phyloP scores from a whole-genome alignment of 1,140 invertebrate genomes.

The Pemphigus obesinymphae region DNA sequence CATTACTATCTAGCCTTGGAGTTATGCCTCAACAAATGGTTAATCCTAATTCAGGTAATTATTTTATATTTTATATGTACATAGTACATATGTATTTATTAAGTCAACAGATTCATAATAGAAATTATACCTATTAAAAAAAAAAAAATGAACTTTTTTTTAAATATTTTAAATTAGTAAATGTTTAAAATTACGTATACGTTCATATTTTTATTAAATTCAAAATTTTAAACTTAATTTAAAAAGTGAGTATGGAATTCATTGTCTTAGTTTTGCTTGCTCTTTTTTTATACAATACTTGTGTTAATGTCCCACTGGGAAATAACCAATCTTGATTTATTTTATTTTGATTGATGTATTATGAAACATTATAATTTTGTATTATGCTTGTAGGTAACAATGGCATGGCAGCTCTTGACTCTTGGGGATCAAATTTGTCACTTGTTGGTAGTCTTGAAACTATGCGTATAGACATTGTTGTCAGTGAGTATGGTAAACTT shows the following conservation, averaged over 20 bases:
- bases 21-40: slow-evolving; percentile 83
- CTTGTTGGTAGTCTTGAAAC: slow-evolving; percentile 79
- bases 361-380: neutral
- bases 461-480: slow-evolving; percentile 89
- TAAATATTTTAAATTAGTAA: too few relatives aligned
- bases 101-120: too few relatives aligned
- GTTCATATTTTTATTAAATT: too few relatives aligned
- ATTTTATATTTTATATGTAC: neutral
- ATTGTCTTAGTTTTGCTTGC: too few relatives aligned
- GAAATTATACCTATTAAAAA: too few relatives aligned
- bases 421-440: slow-evolving; percentile 84
- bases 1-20: slow-evolving; percentile 73
- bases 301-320: too few relatives aligned
- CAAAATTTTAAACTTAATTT: too few relatives aligned
- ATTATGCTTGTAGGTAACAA: slow-evolving; percentile 18
- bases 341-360: neutral
- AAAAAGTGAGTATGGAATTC: too few relatives aligned
- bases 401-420: slow-evolving; percentile 61
- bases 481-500: slow-evolving; percentile 69
- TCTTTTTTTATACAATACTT: too few relatives aligned
- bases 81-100: too few relatives aligned
- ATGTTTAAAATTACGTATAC: too few relatives aligned
- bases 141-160: too few relatives aligned
- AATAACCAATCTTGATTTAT: neutral
- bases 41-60: slow-evolving; percentile 46